Evolutionary conservation across 2,888 invertebrate species (phyloP).

Genomic region (Phyto melanocephala): DNA sequence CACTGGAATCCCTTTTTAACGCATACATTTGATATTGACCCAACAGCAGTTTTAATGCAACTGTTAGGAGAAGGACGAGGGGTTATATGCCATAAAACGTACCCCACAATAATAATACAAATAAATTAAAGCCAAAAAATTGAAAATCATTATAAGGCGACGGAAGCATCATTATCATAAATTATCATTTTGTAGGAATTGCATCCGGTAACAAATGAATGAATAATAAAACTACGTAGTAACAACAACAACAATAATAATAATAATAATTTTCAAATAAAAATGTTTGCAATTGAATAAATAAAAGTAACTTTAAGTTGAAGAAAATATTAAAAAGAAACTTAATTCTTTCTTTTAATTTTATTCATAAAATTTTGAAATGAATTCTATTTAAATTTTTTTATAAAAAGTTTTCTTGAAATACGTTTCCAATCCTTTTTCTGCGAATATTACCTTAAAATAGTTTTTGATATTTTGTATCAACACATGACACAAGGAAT

Average conservation of each 20-base stretch:
- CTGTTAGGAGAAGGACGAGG: neutral
- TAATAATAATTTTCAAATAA: neutral
- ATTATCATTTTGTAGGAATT: constrained; percentile 78
- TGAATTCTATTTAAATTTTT: too few species aligned
- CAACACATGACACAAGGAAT: too few species aligned
- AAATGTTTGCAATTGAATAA: neutral
- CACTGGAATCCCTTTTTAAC: neutral
- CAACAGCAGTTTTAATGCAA: constrained; percentile 2
- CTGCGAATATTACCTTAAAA: too few species aligned
- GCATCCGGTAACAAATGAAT: constrained; percentile 70
- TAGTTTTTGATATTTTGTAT: too few species aligned
- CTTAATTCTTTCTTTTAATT: too few species aligned
- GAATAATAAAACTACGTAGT: constrained; percentile 31
- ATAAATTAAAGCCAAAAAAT: neutral
- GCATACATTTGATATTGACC: constrained; percentile 32
- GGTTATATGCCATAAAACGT: neutral
- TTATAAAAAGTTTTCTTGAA: too few species aligned
- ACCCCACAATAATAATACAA: neutral
- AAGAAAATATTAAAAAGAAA: too few species aligned
- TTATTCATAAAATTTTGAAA: too few species aligned
- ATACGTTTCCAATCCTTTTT: too few species aligned
- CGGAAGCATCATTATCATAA: constrained; percentile 76
- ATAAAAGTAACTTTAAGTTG: neutral
- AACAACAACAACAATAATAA: constrained; percentile 21
- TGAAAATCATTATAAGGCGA: constrained; percentile 40